Conservation (phyloP, 2,888 invertebrate species). For the Cosmia pyralina region DNA sequence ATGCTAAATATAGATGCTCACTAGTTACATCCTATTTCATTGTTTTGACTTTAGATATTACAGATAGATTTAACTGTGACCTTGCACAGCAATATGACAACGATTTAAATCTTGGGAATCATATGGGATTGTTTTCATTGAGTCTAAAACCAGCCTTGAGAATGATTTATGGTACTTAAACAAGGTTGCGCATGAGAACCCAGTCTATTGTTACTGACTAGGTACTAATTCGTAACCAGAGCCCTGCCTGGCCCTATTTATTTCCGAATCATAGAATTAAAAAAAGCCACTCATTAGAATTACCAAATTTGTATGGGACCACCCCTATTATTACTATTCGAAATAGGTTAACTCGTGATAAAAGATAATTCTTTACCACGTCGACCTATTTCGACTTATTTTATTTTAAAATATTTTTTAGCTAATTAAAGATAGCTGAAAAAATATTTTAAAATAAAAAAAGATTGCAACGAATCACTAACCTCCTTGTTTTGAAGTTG, state of each 20-base stretch:
- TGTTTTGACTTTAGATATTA: constrained; percentile 38
- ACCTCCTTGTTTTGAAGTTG: not conserved
- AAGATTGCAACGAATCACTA: not conserved
- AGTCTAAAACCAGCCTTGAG: constrained; percentile 31
- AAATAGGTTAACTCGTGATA: not conserved
- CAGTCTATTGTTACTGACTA: constrained; percentile 18
- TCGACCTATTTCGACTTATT: no score
- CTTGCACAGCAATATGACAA: constrained; percentile 24
- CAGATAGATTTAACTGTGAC: constrained; percentile 40
- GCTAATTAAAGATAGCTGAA: no score
- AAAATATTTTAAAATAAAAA: not conserved
- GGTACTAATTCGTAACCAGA: not conserved
- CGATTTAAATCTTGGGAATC: constrained; percentile 25
- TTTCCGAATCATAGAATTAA: not conserved
- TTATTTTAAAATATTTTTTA: no score
- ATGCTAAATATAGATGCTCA: constrained; percentile 1
- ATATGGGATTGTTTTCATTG: constrained; percentile 26
- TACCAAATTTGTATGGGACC: not conserved
- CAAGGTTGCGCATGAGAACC: constrained; percentile 25
- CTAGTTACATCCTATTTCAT: constrained; percentile 32
- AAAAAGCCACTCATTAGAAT: not conserved
- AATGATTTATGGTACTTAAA: constrained; percentile 27
- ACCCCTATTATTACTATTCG: not conserved
- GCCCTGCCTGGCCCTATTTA: not conserved
- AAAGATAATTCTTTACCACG: no score